Base-by-base conservation (phyloP, 2,888 invertebrate species). In the Argyra leucocephala region DNA sequence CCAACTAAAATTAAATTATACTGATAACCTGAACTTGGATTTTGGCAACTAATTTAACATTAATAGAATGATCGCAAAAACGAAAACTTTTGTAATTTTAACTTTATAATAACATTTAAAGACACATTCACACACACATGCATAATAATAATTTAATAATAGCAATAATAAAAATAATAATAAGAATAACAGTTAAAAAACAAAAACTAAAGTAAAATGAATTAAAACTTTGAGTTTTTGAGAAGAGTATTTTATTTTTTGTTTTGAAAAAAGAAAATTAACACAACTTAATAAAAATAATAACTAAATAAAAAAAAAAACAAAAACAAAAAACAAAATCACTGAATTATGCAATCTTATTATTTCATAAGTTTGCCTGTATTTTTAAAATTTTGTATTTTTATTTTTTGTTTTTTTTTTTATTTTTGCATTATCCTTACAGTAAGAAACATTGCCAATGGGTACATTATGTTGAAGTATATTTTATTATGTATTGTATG, bases 301-400 rank as follows among this genome's bases (percentile, higher is more conserved):
- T n/a, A n/a, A n/a, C n/a, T n/a, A n/a, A n/a, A n/a, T n/a, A n/a
- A n/a, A n/a, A n/a, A n/a, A n/a, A n/a, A n/a, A n/a, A n/a, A n/a
- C n/a, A n/a, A n/a, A n/a, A n/a, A n/a, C n/a, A n/a, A n/a, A n/a
- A n/a, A n/a, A n/a, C n/a, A n/a, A n/a, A 48, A 48, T 48, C 48
- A 48, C 48, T 48, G 48, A 48, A 48, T 48, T 48, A 48, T 48
- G 48, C 18, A 48, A 48, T 48, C 48, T 48, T 48, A 48, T 48
- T 48, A 48, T 48, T 48, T 48, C 48, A 48, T 48, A 48, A 48
- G 5, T 48, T 37, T 48, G 9, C 15, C 48, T 15, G 12, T n/a
- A 12, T 10, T 31, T 48, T n/a, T 48, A 9, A 9, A 48, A 48
- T 18, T 48, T 48, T 48, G 12, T 48, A 9, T 37, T 5, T 37